A percentile compares a stretch with the other conserved stretches of the same genome.
phyloP scores from a whole-genome alignment of 2,888 invertebrate species.

The Patella caerulea region DNA sequence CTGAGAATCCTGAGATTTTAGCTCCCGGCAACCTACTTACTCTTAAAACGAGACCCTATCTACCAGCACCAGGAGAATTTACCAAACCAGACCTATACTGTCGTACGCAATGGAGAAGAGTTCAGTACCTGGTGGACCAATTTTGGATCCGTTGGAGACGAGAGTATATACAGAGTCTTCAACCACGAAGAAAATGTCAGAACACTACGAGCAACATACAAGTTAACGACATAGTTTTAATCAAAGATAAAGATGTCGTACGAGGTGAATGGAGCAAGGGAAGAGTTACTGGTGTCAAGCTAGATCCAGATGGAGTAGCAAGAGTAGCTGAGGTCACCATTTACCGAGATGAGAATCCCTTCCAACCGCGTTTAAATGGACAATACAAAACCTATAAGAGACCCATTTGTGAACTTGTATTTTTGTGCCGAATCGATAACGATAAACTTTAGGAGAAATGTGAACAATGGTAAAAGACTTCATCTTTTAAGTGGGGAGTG shows the following conservation, averaged over 20 bases:
- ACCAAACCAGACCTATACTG: neutral
- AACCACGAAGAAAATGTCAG: neutral
- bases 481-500: conserved; percentile 8
- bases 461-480: neutral
- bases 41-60: neutral
- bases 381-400: neutral
- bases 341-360: neutral
- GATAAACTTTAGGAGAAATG: no score
- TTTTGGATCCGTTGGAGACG: neutral
- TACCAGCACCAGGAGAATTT: neutral
- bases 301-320: neutral
- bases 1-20: conserved; percentile 6
- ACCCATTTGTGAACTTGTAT: neutral
- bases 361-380: neutral
- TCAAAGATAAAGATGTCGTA: no score
- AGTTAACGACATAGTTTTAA: no score
- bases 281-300: neutral
- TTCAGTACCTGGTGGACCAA: neutral
- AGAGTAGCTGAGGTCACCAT: neutral
- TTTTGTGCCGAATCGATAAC: neutral
- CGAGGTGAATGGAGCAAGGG: neutral
- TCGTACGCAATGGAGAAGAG: neutral
- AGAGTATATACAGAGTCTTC: conserved; percentile 1
- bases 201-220: neutral
- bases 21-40: conserved; percentile 6